Conservation (phyloP, 2,888 invertebrate species). For the Muscina levida region DNA sequence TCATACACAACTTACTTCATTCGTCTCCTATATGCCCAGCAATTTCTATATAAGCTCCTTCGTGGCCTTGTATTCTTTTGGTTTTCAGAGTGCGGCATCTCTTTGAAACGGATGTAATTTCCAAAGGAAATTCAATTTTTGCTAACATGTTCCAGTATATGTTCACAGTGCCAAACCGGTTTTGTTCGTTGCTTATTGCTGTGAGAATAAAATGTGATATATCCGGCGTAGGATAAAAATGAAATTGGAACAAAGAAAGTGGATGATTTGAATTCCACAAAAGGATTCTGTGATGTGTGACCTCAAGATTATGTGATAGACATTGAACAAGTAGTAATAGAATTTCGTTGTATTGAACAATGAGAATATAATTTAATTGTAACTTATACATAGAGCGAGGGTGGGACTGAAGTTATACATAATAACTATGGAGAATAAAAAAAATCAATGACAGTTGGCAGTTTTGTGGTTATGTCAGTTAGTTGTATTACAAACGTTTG, state of each 20-base stretch:
- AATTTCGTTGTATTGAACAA: too few species aligned
- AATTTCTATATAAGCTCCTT: too few species aligned
- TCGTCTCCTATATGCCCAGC: too few species aligned
- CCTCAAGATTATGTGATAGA: slow-evolving; percentile 14
- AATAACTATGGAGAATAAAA: too few species aligned
- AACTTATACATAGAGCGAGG: too few species aligned
- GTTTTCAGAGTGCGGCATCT: background rate
- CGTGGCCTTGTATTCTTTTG: too few species aligned
- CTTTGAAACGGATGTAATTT: slow-evolving; percentile 58
- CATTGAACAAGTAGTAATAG: slow-evolving; percentile 9
- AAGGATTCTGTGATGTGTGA: slow-evolving; percentile 35
- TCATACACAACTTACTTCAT: background rate
- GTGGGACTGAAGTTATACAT: too few species aligned
- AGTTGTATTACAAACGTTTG: too few species aligned
- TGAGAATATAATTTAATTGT: too few species aligned
- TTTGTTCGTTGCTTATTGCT: slow-evolving; percentile 1
- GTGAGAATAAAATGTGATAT: slow-evolving; percentile 28
- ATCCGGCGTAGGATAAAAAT: slow-evolving; percentile 19
- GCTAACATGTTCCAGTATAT: slow-evolving; percentile 25
- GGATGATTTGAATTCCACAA: slow-evolving; percentile 33
- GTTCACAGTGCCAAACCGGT: background rate
- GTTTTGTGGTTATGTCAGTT: too few species aligned
- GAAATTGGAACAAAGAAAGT: slow-evolving; percentile 33
- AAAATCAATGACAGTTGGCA: too few species aligned
- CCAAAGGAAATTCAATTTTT: slow-evolving; percentile 45